Base-by-base conservation (phyloP, 2,888 invertebrate genomes). In the Xanthia icteritia region DNA sequence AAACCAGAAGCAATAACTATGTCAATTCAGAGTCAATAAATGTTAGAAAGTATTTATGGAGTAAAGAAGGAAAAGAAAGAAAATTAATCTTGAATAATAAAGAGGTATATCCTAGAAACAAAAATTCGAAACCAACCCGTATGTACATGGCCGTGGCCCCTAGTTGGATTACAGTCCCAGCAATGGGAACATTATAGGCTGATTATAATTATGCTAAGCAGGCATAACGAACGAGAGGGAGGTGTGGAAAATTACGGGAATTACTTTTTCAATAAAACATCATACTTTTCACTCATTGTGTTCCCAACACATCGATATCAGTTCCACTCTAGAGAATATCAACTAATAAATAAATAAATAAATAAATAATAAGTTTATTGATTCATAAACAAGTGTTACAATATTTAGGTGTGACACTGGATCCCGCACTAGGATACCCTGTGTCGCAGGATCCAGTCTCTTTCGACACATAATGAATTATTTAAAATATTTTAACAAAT, bases 311-410 rank as follows among this genome's bases (percentile, higher is more conserved):
- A 56, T 11, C 17, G 20, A 67, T 23, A 42, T n/a, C 11, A 27
- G 23, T 65, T 39, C 15, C 13, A n/a, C 68, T 20, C 23, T 23
- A 69, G 54, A n/a, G 68, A 81, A 66, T 80, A 70, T 39, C 15
- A 69, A 81, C 42, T n/a, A n/a, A n/a, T n/a, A n/a, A n/a, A n/a
- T n/a, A n/a, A n/a, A n/a, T n/a, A n/a, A n/a, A n/a, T n/a, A n/a
- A n/a, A n/a, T n/a, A n/a, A n/a, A n/a, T n/a, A n/a, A n/a, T n/a
- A n/a, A n/a, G n/a, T n/a, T n/a, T n/a, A n/a, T n/a, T n/a, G n/a
- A n/a, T n/a, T n/a, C n/a, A n/a, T n/a, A n/a, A n/a, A n/a, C n/a
- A n/a, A n/a, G n/a, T n/a, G n/a, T n/a, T n/a, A n/a, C n/a, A n/a
- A n/a, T n/a, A n/a, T n/a, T n/a, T n/a, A n/a, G n/a, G n/a, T n/a